These are phyloP conservation scores for Drosophila neocordata DNA, from an alignment of 1,140 invertebrate genomes.

Conservation along the genomic window DNA sequence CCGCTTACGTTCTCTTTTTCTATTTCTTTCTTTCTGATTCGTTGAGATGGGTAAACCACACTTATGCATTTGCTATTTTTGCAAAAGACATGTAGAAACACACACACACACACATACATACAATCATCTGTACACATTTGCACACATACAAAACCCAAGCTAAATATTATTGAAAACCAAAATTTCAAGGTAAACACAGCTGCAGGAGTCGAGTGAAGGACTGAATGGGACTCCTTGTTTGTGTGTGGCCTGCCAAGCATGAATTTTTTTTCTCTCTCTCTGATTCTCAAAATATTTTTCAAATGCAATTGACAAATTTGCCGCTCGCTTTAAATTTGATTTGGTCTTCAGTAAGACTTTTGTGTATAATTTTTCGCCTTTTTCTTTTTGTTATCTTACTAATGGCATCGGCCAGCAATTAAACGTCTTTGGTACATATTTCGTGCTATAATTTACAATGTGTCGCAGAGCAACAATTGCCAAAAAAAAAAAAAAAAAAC, in stretches of 20 bases:
- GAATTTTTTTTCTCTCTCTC: slow-evolving; percentile 17
- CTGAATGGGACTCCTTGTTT: slow-evolving; percentile 16
- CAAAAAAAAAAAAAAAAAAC: slow-evolving; percentile 1
- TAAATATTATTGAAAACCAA: slow-evolving; percentile 78
- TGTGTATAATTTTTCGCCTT: slow-evolving; percentile 25
- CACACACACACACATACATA: slow-evolving; percentile 33
- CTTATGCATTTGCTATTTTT: slow-evolving; percentile 77
- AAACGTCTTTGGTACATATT: slow-evolving; percentile 44
- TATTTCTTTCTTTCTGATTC: slow-evolving; percentile 15
- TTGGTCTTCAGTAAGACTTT: slow-evolving; percentile 25
- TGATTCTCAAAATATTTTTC: slow-evolving; percentile 21
- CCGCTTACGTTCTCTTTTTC: neutral
- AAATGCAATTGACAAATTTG: slow-evolving; percentile 30
- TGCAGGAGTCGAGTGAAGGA: slow-evolving; percentile 38
- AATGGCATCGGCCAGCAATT: slow-evolving; percentile 68
- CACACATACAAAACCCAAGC: slow-evolving; percentile 34
- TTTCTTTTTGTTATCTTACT: slow-evolving; percentile 47
- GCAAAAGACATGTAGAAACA: slow-evolving; percentile 68
- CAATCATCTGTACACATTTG: slow-evolving; percentile 6
- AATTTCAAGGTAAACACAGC: slow-evolving; percentile 76
- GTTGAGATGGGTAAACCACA: slow-evolving; percentile 37
- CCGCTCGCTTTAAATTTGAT: slow-evolving; percentile 1
- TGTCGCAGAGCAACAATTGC: slow-evolving; percentile 64
- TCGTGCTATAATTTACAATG: slow-evolving; percentile 63
- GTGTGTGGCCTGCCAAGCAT: slow-evolving; percentile 36